Evolutionary conservation across 2,113 vertebrate genomes (phyloP), one percentile per base, ranked within the genome.

Genomic region (Barnardius zonarius): DNA sequence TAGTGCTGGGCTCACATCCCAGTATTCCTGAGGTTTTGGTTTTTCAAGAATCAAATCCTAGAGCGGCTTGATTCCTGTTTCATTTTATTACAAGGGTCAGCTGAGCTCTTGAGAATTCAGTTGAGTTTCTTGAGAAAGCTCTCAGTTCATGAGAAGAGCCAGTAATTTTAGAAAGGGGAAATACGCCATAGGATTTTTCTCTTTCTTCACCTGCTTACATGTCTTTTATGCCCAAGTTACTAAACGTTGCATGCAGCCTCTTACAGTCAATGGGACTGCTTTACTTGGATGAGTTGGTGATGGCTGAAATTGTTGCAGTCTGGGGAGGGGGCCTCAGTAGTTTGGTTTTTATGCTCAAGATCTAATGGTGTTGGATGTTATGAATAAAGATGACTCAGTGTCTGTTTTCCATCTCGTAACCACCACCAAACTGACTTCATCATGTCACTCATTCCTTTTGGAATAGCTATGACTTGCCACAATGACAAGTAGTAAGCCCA

Each of bases 331-430:
- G 13, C 24, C 33, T 82, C 49, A 57, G 41, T 67, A 24, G 19
- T 61, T 74, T 64, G 33, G 2, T 17, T 77, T 95, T 55, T 67
- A 62, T 54, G 39, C 33, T 92, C 3, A 17, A 49, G 80, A 51
- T n/a, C 7, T 84, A 43, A 41, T 24, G 13, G 49, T 79, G 17
- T 12, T 35, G 43, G 39, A 30, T 31, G 66, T 89, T 13, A 75
- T 72, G 73, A 80, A 57, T 22, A 77, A 48, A 43, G 18, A 15
- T 75, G 69, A 66, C 33, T 83, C 30, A 43, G 16, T 55, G 27
- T 78, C 51, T 86, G 52, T 69, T 78, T 94, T 83, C 76, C 28
- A 14, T 63, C 9, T 2, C 91, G 96, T 96, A 97, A 97, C 92
- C 79, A 23, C 27, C 51, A 52, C 49, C 43, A 79, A 52, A 30